Evolutionary conservation across 2,888 invertebrate genomes (phyloP).

Genomic region (Tetranychus truncatus): DNA sequence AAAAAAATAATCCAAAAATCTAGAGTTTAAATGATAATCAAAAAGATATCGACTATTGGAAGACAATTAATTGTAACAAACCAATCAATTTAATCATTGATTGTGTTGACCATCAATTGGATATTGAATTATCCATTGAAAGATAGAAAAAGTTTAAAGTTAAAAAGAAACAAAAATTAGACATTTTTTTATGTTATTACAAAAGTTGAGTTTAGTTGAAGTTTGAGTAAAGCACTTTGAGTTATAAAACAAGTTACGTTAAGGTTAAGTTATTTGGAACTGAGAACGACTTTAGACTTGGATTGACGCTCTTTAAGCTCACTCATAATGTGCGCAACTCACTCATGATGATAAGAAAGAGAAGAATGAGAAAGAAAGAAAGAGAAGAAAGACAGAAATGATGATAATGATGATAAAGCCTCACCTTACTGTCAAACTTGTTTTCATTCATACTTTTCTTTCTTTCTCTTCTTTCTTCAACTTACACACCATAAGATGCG

Average conservation of each 20-base stretch:
- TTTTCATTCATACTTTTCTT: neutral
- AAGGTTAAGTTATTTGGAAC: neutral
- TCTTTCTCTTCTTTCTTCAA: no score
- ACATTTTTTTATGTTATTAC: no score
- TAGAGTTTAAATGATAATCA: no score
- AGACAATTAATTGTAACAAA: no score
- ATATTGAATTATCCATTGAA: no score
- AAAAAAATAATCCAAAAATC: no score
- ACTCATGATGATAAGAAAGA: neutral
- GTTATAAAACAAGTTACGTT: neutral
- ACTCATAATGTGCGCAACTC: neutral
- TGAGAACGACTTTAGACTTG: neutral
- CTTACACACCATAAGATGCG: no score
- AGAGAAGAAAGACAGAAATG: slow-evolving; percentile 6
- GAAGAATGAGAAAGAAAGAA: neutral
- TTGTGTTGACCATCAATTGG: no score
- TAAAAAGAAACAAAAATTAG: no score
- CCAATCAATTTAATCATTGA: no score
- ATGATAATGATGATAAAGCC: neutral
- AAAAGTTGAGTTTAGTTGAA: neutral
- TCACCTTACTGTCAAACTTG: neutral
- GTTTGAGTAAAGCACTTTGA: neutral
- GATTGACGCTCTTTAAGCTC: neutral
- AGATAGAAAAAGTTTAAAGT: no score
- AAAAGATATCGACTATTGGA: no score